These are phyloP conservation scores for Cotesia vestalis DNA, from an alignment of 1,140 invertebrate genomes.

Conservation along the genomic window DNA sequence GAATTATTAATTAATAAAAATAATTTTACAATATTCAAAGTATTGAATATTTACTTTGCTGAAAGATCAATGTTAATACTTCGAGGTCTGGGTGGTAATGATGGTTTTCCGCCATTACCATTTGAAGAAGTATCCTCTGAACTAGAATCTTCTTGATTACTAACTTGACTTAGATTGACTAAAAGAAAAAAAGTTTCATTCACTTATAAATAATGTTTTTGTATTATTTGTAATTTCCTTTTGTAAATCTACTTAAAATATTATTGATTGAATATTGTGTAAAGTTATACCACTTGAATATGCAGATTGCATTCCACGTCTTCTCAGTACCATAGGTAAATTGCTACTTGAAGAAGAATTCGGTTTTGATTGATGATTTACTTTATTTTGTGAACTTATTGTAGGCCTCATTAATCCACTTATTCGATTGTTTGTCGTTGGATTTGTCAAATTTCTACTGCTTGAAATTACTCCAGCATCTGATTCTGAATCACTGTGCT, in stretches of 20 bases:
- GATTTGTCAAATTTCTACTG: conserved; percentile 53
- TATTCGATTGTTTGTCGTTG: conserved; percentile 52
- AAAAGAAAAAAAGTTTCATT: conserved; percentile 32
- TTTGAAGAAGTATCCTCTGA: conserved; percentile 73
- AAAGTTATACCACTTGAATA: conserved; percentile 71
- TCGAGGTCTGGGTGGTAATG: conserved; percentile 70
- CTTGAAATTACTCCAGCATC: conserved; percentile 61
- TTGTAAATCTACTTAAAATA: background rate
- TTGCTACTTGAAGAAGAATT: conserved; percentile 52
- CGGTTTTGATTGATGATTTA: conserved; percentile 61
- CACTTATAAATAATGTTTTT: background rate
- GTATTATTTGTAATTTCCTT: too few relatives aligned
- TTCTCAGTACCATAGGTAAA: conserved; percentile 67
- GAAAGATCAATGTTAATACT: conserved; percentile 62
- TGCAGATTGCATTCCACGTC: conserved; percentile 70
- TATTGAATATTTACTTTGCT: conserved; percentile 46
- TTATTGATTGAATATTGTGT: background rate
- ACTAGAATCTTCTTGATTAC: conserved; percentile 78
- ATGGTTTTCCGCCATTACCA: conserved; percentile 67
- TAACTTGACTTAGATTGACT: conserved; percentile 73
- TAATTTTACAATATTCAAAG: background rate
- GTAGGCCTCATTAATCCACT: conserved; percentile 78
- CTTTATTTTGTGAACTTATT: conserved; percentile 82
- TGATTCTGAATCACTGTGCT: conserved; percentile 78
- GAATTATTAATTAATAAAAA: background rate